Base-by-base conservation (phyloP, 2,113 vertebrate genomes). In the Nycticryphes semicollaris region DNA sequence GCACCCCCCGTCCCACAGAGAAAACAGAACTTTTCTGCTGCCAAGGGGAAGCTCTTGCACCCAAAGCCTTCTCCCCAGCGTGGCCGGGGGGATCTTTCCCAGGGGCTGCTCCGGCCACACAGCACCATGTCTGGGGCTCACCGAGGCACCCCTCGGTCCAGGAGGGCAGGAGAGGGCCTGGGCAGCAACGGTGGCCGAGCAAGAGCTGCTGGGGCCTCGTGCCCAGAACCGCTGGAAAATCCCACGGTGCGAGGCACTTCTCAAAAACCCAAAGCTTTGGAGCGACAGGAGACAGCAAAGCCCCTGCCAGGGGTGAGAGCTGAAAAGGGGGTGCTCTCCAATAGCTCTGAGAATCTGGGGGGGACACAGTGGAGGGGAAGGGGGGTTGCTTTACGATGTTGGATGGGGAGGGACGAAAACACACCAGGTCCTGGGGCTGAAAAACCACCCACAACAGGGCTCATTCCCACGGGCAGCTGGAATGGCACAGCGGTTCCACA, bases 301-400 rank as follows among this genome's bases (percentile, higher is more conserved):
- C 27, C 74, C 56, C 33, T 23, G 4, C 20, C 27, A 43, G 48
- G n/a, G 78, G 31, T 5, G 39, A 1, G 8, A 85, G 75, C 22
- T 48, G 57, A 22, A 14, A 31, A 47, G 0, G 7, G 12, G 22
- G 50, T 41, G 82, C 63, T 59, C 50, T 47, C 31, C 17, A 20
- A 31, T 8, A 45, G 13, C 64, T 33, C 45, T 2, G 39, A n/a
- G 78, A 39, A 18, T 5, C 35, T 47, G 45, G 6, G 39, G 74
- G 68, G 50, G 56, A 21, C 54, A 20, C 28, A 22, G 1, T 0
- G 0, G 59, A n/a, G 47, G 0, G 1, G 70, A 37, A 12, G 3
- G 5, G 19, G 39, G 35, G 83, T 10, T 86, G 72, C 43, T 72
- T 35, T 27, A 4, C 6, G 4, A 56, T 35, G 8, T 2, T 0